These are phyloP conservation scores for Holacanthus passer DNA, from an alignment of 2,113 vertebrate genomes.

Conservation along the genomic window DNA sequence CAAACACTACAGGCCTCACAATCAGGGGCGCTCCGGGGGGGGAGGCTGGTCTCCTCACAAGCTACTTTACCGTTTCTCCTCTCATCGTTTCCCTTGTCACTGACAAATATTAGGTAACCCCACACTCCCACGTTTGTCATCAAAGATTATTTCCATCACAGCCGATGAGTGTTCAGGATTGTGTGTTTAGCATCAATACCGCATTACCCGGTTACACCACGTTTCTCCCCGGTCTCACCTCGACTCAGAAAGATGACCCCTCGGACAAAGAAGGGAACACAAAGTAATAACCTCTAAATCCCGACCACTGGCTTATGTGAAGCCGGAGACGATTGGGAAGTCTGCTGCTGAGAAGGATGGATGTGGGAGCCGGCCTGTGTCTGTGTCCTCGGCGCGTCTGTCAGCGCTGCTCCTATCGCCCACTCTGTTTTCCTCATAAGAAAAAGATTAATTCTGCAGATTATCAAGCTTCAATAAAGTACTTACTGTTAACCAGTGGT, in stretches of 20 bases:
- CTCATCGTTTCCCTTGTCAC: constrained; percentile 21
- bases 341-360: constrained; percentile 54
- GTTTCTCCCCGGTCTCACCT: constrained; percentile 58
- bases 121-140: constrained; percentile 58
- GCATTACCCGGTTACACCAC: constrained; percentile 25
- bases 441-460: constrained; percentile 83
- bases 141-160: constrained; percentile 51
- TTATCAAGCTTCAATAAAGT: constrained; percentile 79
- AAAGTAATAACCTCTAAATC: constrained; percentile 83
- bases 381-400: constrained; percentile 72
- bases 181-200: constrained; percentile 52
- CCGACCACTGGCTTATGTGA: constrained; percentile 80
- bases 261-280: constrained; percentile 70
- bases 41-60: constrained; percentile 4
- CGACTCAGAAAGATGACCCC: constrained; percentile 66
- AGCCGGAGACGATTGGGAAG: constrained; percentile 81
- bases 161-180: constrained; percentile 19
- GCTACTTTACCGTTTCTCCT: constrained; percentile 35
- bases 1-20: constrained; percentile 67
- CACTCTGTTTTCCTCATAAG: constrained; percentile 77
- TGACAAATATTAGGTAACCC: constrained; percentile 51
- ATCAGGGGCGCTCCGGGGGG: constrained; percentile 32
- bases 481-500: constrained; percentile 75
- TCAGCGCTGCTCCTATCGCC: constrained; percentile 74
- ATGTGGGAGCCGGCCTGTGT: constrained; percentile 57